A percentile compares a stretch with the other conserved stretches of the same genome.
phyloP scores from a whole-genome alignment of 2,888 invertebrate genomes.

The Tipula vernalis region DNA sequence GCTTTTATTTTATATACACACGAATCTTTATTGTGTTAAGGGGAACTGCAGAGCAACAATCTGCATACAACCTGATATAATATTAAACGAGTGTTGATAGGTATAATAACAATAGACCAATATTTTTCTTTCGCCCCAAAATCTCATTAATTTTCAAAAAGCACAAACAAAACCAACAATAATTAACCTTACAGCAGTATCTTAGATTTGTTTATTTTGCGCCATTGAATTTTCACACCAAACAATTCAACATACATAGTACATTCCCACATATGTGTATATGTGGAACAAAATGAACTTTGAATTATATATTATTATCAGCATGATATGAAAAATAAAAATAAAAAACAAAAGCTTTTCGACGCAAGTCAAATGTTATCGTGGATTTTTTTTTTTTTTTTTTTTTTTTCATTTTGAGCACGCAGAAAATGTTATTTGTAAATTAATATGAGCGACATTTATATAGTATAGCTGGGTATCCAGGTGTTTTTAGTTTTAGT shows the following conservation, averaged over 20 bases:
- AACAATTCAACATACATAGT: background rate
- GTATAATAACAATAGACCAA: background rate
- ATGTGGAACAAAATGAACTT: background rate
- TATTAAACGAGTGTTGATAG: background rate
- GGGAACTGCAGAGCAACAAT: conserved; percentile 4
- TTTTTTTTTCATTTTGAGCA: no score
- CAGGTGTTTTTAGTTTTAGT: background rate
- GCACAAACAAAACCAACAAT: background rate
- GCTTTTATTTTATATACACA: background rate
- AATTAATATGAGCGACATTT: background rate
- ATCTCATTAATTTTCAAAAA: background rate
- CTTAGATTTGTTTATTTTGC: background rate
- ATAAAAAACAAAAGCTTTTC: background rate
- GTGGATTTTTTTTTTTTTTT: background rate
- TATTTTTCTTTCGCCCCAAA: background rate
- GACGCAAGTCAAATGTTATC: background rate
- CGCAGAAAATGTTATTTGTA: background rate
- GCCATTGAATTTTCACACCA: background rate
- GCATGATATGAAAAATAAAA: background rate
- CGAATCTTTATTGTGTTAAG: background rate
- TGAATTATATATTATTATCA: background rate
- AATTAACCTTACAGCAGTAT: background rate
- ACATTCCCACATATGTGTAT: background rate
- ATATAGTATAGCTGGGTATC: background rate
- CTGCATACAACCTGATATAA: background rate